phyloP scores from a whole-genome alignment of 2,797 vertebrate genomes.

The Nothura maculosa region DNA sequence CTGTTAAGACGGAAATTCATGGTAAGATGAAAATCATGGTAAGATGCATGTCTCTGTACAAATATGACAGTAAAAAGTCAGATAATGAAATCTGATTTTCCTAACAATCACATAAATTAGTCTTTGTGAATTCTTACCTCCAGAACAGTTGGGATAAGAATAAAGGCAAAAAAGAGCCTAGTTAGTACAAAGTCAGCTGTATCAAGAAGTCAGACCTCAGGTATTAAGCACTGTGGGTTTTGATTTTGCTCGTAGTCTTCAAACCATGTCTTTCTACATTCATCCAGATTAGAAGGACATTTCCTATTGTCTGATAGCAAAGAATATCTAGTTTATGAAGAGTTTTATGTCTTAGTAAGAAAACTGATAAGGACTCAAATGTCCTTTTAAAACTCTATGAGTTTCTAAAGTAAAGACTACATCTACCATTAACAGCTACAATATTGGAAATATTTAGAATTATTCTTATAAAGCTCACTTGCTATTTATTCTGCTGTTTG shows the following conservation, averaged over 20 bases:
- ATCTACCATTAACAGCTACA: conserved; percentile 3
- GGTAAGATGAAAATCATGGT: too few species aligned
- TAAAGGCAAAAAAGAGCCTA: not conserved
- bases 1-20: not conserved
- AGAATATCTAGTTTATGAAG: not conserved
- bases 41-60: not conserved
- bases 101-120: not conserved
- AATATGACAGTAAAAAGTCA: not conserved
- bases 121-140: not conserved
- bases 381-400: not conserved
- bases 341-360: not conserved
- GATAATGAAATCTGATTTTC: not conserved
- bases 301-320: not conserved
- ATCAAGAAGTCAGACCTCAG: not conserved
- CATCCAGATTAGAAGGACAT: not conserved
- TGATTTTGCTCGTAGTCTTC: conserved; percentile 14
- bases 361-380: not conserved
- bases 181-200: not conserved
- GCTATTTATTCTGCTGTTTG: conserved; percentile 32
- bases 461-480: conserved; percentile 4
- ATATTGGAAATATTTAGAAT: not conserved
- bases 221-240: not conserved
- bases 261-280: not conserved
- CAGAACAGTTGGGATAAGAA: not conserved
- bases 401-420: not conserved